Base-by-base conservation (phyloP, 2,113 vertebrate species). In the Amblyornis subalaris region DNA sequence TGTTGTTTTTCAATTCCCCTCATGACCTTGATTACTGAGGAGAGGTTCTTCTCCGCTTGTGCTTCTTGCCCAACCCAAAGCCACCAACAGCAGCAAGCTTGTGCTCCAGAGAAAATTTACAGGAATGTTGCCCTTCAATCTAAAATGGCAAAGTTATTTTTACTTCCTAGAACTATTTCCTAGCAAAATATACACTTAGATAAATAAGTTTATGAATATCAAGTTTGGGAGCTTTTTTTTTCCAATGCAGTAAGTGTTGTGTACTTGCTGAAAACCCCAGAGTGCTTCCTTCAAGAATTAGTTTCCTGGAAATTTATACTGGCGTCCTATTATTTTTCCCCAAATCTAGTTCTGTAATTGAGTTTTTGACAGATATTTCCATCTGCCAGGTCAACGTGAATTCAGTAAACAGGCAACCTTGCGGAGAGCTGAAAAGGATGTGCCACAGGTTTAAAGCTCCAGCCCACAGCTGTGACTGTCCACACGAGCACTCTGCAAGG, bases 211-310 rank as follows among this genome's bases (percentile, higher is more conserved):
- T 61, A 48, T 28, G 85, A 67, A 51, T 65, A 51, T 3, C 14
- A 38, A 66, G 21, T 61, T 21, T 33, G 9, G 7, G 7, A 75
- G 14, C 4, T 12, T 4, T 8, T 4, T 35, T 54, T 47, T 16
- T 1, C 60, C 31, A 69, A 14, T 51, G 22, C 16, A 10, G 0
- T 53, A 45, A 60, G 21, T 23, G 47, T 15, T 54, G 6, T 2
- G 3, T 18, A 12, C 10, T 9, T 42, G 38, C 58, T n/a, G 57
- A 70, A 90, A 93, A 40, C 12, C 8, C 14, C 9, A 8, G 17
- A 40, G 10, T 23, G 19, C 22, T 66, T 81, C 42, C 38, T 51
- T 78, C 33, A 48, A 35, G n/a, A 76, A n/a, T 35, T 44, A 31
- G 12, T 47, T 58, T 66, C 65, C 35, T 55, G 35, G 50, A 75